These are phyloP conservation scores for Oreortyx pictus DNA, from an alignment of 2,797 vertebrate genomes.

Conservation along the genomic window DNA sequence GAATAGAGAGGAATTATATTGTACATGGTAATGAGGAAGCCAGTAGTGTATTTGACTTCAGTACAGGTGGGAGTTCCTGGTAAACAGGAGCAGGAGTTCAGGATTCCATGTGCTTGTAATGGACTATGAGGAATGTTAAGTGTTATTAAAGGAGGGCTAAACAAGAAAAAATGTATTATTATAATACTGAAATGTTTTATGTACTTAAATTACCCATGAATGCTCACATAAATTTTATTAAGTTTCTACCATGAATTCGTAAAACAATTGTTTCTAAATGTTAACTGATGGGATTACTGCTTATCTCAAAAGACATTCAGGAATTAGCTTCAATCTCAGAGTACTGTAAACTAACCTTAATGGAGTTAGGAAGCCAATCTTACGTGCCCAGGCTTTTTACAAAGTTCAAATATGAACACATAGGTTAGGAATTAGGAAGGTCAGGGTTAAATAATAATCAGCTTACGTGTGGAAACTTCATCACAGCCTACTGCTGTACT, in stretches of 20 bases:
- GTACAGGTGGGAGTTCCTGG: neutral
- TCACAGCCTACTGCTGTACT: neutral
- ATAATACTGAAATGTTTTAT: neutral
- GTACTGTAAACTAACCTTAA: neutral
- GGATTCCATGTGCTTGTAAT: neutral
- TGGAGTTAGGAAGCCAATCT: neutral
- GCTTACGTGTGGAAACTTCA: neutral
- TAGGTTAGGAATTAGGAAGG: neutral
- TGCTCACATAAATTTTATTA: neutral
- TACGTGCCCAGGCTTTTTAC: neutral
- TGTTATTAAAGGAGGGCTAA: neutral
- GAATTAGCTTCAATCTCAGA: neutral
- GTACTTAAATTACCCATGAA: neutral
- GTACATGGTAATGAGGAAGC: neutral
- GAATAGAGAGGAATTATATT: neutral
- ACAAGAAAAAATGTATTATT: neutral
- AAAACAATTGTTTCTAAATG: neutral
- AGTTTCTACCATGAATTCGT: neutral
- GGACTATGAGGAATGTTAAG: fast-evolving
- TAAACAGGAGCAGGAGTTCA: neutral
- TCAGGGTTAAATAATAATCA: neutral
- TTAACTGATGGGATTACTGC: neutral
- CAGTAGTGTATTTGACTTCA: neutral
- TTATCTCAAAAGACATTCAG: neutral
- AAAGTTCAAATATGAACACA: neutral